A percentile compares a stretch with the other conserved stretches of the same genome.
These are phyloP conservation scores for Zoanthus gigantus DNA, from an alignment of 92 coral and sea anemone species.

Conservation along the genomic window DNA sequence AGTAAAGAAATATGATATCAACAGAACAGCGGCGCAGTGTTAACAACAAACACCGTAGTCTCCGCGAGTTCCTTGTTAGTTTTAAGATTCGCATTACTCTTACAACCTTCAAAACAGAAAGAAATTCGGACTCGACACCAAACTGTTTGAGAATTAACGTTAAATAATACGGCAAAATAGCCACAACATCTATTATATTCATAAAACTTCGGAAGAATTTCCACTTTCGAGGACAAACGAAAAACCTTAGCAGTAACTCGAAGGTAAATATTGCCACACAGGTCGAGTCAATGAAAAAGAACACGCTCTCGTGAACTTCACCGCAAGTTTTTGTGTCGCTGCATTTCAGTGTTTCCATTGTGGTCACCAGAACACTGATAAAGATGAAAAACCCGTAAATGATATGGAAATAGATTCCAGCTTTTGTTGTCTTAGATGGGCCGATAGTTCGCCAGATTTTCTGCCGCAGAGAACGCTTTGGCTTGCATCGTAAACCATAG, in stretches of 20 bases:
- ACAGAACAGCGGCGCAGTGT: constrained; percentile 86
- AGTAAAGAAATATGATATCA: constrained; percentile 82
- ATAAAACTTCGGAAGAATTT: constrained; percentile 74
- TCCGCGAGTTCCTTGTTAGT: constrained; percentile 82
- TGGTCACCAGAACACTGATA: constrained; percentile 78
- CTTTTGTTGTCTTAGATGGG: constrained; percentile 84
- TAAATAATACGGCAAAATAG: constrained; percentile 82
- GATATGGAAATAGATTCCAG: constrained; percentile 84
- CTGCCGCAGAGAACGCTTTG: constrained; percentile 76
- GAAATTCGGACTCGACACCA: constrained; percentile 78
- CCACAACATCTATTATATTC: constrained; percentile 79
- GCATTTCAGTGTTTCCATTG: constrained; percentile 84
- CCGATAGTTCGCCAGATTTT: constrained; percentile 92
- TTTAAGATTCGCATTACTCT: constrained; percentile 85
- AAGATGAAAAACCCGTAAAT: constrained; percentile 87
- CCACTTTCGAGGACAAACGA: constrained; percentile 82
- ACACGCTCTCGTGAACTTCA: constrained; percentile 60
- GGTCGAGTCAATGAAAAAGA: constrained; percentile 76
- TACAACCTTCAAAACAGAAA: constrained; percentile 77
- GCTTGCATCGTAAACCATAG: constrained; percentile 75
- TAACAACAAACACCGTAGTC: constrained; percentile 79
- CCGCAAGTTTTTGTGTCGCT: constrained; percentile 68
- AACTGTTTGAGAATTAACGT: constrained; percentile 68
- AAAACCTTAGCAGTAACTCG: constrained; percentile 72
- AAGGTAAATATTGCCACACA: constrained; percentile 85